phyloP scores from a whole-genome alignment of 2,797 vertebrate genomes.

The Onychomys leucogaster region DNA sequence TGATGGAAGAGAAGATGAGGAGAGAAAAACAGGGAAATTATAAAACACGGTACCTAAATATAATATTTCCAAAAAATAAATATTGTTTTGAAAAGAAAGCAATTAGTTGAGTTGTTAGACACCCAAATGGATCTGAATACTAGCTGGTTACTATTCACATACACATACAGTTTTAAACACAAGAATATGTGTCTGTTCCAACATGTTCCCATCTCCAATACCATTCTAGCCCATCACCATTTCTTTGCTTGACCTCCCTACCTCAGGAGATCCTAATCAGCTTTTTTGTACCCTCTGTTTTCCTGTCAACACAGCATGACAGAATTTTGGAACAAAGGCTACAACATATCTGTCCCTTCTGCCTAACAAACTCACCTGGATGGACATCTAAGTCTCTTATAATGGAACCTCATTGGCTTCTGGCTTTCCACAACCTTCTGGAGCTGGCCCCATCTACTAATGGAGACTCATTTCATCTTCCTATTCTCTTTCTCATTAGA shows the following conservation, averaged over 20 bases:
- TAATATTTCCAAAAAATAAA: not conserved
- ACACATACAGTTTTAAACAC: not conserved
- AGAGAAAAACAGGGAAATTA: not conserved
- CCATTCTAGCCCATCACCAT: no score
- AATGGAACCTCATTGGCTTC: not conserved
- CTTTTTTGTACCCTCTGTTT: not conserved
- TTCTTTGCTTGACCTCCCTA: not conserved
- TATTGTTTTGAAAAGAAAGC: not conserved
- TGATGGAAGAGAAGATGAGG: not conserved
- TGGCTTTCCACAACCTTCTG: not conserved
- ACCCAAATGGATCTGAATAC: not conserved
- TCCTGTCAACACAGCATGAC: not conserved
- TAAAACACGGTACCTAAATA: not conserved
- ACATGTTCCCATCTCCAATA: not conserved
- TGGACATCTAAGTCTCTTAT: not conserved
- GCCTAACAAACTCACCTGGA: not conserved
- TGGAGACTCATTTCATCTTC: not conserved
- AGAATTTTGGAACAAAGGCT: not conserved
- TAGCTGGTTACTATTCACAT: not conserved
- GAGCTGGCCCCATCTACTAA: not conserved
- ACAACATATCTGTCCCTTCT: not conserved
- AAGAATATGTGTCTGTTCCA: not conserved
- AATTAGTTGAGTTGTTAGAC: not conserved
- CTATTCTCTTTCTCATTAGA: not conserved
- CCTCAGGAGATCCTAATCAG: rapidly evolving